These are phyloP conservation scores for Trachythela sp. DNA, from an alignment of 64 coral and sea anemone species.

Conservation along the genomic window DNA sequence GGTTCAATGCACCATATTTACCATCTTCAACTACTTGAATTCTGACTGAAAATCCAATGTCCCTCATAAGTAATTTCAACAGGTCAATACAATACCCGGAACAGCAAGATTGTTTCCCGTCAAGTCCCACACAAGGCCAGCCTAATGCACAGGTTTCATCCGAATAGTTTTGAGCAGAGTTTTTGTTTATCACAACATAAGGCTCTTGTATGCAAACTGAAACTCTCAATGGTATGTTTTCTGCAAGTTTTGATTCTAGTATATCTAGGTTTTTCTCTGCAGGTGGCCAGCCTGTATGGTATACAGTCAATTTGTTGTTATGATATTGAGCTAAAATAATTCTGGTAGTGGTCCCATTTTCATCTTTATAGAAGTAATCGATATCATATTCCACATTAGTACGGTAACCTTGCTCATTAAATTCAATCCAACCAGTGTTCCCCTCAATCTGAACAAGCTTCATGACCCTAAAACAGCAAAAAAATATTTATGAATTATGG, in stretches of 20 bases:
- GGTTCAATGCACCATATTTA: not conserved
- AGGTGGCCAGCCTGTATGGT: not conserved
- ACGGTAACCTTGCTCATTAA: not conserved
- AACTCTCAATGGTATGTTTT: not conserved
- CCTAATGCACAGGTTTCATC: not conserved
- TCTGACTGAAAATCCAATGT: not conserved
- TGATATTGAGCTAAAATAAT: not conserved
- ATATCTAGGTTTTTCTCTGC: not conserved
- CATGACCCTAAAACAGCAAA: not conserved
- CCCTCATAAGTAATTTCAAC: not conserved
- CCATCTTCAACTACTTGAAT: conserved; percentile 1
- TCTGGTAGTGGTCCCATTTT: not conserved
- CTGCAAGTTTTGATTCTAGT: not conserved
- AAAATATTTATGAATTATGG: no score
- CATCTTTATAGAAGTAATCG: not conserved
- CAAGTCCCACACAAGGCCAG: not conserved
- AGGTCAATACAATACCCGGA: not conserved
- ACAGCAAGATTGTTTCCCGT: not conserved
- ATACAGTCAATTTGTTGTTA: not conserved
- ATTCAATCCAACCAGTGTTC: not conserved
- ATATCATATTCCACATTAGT: not conserved
- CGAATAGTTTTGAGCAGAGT: not conserved
- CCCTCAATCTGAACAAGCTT: not conserved
- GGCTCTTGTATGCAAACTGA: not conserved
- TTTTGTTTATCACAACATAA: not conserved